These are phyloP conservation scores for Stegostoma tigrinum DNA, from an alignment of 2,113 vertebrate species.

Conservation along the genomic window DNA sequence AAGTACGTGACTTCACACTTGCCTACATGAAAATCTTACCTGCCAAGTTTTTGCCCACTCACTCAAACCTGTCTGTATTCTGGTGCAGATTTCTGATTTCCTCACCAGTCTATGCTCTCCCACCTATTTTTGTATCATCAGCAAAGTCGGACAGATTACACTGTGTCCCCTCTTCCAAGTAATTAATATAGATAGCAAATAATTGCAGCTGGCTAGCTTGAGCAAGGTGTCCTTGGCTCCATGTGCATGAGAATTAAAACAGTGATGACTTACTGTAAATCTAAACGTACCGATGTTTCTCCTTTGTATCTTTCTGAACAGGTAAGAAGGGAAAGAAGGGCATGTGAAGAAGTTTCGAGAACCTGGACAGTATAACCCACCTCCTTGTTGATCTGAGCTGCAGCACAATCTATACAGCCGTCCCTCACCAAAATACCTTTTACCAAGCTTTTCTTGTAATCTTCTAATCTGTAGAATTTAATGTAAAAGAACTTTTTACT, in stretches of 20 bases:
- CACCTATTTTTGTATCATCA: no score
- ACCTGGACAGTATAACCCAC: conserved; percentile 40
- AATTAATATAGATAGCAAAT: no score
- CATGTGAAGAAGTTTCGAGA: conserved; percentile 48
- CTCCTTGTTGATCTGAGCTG: conserved; percentile 30
- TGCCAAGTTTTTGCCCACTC: no score
- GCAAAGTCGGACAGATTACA: no score
- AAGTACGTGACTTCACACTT: no score
- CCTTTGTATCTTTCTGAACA: conserved; percentile 48
- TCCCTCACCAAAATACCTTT: conserved; percentile 33
- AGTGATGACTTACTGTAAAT: background rate
- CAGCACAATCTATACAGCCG: conserved; percentile 35
- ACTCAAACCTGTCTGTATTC: no score
- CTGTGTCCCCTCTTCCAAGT: no score
- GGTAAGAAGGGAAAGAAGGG: conserved; percentile 75
- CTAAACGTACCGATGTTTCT: background rate
- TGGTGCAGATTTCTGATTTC: no score
- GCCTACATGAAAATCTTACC: no score
- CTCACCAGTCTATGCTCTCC: no score
- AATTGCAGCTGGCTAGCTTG: no score
- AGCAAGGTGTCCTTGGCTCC: background rate
- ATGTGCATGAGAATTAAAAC: background rate
- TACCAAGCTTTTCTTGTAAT: conserved; percentile 33
- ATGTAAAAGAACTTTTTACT: conserved; percentile 27
- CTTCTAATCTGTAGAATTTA: conserved; percentile 36